phyloP scores from a whole-genome alignment of 2,888 invertebrate genomes.

The Pinctada fucata region DNA sequence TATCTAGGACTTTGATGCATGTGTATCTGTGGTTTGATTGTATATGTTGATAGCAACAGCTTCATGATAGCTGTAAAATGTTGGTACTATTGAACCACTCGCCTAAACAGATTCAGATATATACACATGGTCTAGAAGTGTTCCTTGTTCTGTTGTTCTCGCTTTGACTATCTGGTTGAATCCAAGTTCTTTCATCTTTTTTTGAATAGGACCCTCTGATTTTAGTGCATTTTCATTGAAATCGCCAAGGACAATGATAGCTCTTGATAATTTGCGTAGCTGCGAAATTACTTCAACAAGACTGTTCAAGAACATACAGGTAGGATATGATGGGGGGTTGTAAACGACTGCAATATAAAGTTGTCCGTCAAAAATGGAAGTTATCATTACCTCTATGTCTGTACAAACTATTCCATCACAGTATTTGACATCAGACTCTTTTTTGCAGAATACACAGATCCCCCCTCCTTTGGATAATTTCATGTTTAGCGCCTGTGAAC shows the following conservation, averaged over 20 bases:
- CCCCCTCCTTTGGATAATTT: conserved; percentile 5
- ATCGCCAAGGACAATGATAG: background rate
- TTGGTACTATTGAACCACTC: no score
- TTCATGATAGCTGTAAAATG: no score
- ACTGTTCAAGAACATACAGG: background rate
- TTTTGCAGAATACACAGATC: background rate
- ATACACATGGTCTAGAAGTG: background rate
- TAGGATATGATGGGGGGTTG: background rate
- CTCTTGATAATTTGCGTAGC: no score
- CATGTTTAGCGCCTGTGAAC: background rate
- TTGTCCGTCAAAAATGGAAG: background rate
- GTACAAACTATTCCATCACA: background rate
- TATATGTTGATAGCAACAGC: no score
- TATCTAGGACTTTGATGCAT: no score
- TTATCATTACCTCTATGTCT: background rate
- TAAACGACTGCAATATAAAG: background rate
- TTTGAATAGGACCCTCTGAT: no score
- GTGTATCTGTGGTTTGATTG: no score
- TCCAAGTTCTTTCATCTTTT: no score
- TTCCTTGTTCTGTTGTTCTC: background rate
- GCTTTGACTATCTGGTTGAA: background rate
- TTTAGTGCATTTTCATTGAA: no score
- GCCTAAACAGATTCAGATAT: background rate
- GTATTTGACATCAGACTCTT: background rate
- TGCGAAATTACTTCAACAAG: background rate